A percentile compares a stretch with the other conserved stretches of the same genome.
These are phyloP conservation scores for Arvicanthis niloticus DNA, from an alignment of 2,113 vertebrate species.

Conservation along the genomic window DNA sequence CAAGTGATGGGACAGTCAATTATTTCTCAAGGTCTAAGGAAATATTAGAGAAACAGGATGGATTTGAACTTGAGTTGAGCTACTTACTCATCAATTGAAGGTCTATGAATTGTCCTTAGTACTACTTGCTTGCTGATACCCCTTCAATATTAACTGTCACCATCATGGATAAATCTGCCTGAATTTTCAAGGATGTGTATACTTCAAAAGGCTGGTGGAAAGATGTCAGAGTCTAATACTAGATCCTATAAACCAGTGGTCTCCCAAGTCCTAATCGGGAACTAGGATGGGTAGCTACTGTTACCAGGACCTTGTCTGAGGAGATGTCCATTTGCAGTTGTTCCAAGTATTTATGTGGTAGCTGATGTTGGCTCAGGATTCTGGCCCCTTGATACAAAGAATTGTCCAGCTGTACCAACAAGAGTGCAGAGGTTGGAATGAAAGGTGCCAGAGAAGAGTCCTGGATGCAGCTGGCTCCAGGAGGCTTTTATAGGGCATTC, in stretches of 20 bases:
- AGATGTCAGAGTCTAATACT: neutral
- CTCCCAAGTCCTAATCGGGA: neutral
- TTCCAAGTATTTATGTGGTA: neutral
- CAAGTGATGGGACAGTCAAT: neutral
- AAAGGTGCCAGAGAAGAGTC: neutral
- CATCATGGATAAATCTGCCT: neutral
- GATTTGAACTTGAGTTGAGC: conserved; percentile 44
- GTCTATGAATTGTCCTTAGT: neutral
- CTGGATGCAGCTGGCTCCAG: neutral
- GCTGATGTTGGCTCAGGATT: neutral
- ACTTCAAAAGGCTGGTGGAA: neutral
- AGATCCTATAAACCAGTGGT: neutral
- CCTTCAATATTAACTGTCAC: neutral
- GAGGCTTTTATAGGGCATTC: neutral
- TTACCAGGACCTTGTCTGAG: neutral
- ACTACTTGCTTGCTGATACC: neutral
- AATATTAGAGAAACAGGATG: conserved; percentile 19
- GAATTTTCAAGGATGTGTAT: neutral
- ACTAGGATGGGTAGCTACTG: neutral
- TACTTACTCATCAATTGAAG: neutral
- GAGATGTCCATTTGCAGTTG: neutral
- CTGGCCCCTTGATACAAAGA: neutral
- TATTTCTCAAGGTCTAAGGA: conserved; percentile 15
- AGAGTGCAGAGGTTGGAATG: neutral
- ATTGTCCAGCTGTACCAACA: neutral